phyloP scores from a whole-genome alignment of 2,797 vertebrate genomes.

The Coendou prehensilis region DNA sequence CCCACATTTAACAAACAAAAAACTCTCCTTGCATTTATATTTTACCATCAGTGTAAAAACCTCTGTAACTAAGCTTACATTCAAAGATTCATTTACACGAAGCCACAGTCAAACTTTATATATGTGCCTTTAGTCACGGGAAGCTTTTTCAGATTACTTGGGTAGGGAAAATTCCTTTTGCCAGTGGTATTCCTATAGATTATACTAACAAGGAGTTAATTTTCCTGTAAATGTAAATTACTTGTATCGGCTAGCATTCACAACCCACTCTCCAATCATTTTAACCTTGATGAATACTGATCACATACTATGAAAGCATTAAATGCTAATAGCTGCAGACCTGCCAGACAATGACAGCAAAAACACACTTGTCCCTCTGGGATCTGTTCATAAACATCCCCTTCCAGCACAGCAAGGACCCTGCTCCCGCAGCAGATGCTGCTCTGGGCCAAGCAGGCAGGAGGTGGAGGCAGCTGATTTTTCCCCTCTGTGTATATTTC shows the following conservation, averaged over 20 bases:
- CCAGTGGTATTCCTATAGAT: constrained; percentile 45
- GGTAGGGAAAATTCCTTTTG: constrained; percentile 35
- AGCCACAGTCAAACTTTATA: constrained; percentile 38
- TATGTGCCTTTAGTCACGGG: neutral
- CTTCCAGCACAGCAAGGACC: constrained; percentile 51
- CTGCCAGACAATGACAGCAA: constrained; percentile 77
- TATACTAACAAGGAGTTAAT: constrained; percentile 4
- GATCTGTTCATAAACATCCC: constrained; percentile 75
- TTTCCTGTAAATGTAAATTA: constrained; percentile 68
- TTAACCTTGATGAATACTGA: constrained; percentile 79
- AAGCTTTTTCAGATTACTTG: constrained; percentile 22
- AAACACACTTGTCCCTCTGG: constrained; percentile 71
- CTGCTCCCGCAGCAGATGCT: constrained; percentile 64
- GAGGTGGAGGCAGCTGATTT: constrained; percentile 77
- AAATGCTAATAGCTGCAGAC: constrained; percentile 80
- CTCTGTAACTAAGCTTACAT: constrained; percentile 43
- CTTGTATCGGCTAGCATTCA: constrained; percentile 10
- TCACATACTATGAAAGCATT: constrained; percentile 67
- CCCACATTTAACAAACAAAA: neutral
- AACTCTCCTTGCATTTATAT: constrained; percentile 23
- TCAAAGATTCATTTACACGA: constrained; percentile 36
- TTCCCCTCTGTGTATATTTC: constrained; percentile 65
- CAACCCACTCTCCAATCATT: constrained; percentile 44
- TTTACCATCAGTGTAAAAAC: neutral
- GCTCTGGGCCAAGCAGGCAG: constrained; percentile 73